Evolutionary conservation across 2,113 vertebrate genomes (phyloP).

Genomic region (Suncus etruscus): DNA sequence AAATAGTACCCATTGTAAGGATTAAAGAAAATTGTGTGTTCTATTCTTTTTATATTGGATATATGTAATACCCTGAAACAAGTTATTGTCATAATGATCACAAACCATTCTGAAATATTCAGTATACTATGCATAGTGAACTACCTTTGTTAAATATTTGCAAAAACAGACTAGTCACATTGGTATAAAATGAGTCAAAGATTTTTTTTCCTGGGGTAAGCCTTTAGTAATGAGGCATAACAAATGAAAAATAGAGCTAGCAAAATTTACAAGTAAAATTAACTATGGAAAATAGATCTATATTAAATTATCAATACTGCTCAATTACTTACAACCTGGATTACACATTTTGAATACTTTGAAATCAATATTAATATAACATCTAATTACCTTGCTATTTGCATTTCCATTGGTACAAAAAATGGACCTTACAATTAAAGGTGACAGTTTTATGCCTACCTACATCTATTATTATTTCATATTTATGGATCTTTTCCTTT

Average conservation of each 20-base stretch:
- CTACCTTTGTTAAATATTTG: background rate
- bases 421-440: constrained; percentile 24
- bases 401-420: background rate
- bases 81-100: background rate
- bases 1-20: too few species aligned
- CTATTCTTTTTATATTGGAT: background rate
- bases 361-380: background rate
- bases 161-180: background rate
- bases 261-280: constrained; percentile 18
- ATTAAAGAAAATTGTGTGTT: background rate
- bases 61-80: background rate
- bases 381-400: background rate
- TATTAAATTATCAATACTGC: background rate
- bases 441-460: background rate
- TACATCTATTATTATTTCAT: background rate
- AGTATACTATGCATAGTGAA: background rate
- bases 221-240: background rate
- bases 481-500: background rate
- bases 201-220: background rate
- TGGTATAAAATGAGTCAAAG: background rate
- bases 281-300: background rate
- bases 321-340: background rate
- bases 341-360: constrained; percentile 17
- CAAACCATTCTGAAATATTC: background rate
- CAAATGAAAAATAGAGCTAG: background rate